Base-by-base conservation (phyloP, 2,113 vertebrate species). In the Butastur rufipennis region DNA sequence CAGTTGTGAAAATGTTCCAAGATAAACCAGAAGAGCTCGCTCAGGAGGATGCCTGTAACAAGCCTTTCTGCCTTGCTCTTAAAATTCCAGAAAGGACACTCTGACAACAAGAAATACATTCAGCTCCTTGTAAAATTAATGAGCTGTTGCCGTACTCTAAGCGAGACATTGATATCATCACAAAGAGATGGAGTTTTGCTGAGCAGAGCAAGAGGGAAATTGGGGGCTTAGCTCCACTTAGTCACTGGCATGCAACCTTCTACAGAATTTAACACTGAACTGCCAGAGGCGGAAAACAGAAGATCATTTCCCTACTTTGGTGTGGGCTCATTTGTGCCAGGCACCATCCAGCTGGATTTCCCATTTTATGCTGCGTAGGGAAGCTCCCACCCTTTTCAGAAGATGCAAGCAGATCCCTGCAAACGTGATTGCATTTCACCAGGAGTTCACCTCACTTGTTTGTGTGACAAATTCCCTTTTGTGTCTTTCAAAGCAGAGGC, bases 51-150 rank as follows among this genome's bases (percentile, higher is more conserved):
- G 77, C 59, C 80, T 81, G 29, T 56, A 73, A 81, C 63, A 48
- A 73, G 86, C 43, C 67, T 68, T 88, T 68, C 58, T 83, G 86
- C 72, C 72, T 94, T 73, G 63, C 84, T 93, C 53, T 94, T 93
- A 27, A 65, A 82, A 94, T 82, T 90, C 78, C 85, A 36, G 79
- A 56, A 88, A 93, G 92, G 47, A 82, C 43, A 6, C 40, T 42
- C 84, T 40, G 65, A 81, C 66, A 92, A 86, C 62, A 80, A 71
- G 88, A 82, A 96, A 90, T 75, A 20, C 9, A 12, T 74, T 87
- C 85, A 52, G 52, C 43, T 85, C 38, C 74, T 90, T 96, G 90
- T 92, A 85, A 94, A 95, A 90, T 90, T 72, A 90, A 90, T 82
- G 88, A 84, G 81, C 81, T 87, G 65, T 21, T 89, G 68, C 68